These are phyloP conservation scores for Eupithecia pulchellata DNA, from an alignment of 2,888 invertebrate genomes.

Conservation along the genomic window DNA sequence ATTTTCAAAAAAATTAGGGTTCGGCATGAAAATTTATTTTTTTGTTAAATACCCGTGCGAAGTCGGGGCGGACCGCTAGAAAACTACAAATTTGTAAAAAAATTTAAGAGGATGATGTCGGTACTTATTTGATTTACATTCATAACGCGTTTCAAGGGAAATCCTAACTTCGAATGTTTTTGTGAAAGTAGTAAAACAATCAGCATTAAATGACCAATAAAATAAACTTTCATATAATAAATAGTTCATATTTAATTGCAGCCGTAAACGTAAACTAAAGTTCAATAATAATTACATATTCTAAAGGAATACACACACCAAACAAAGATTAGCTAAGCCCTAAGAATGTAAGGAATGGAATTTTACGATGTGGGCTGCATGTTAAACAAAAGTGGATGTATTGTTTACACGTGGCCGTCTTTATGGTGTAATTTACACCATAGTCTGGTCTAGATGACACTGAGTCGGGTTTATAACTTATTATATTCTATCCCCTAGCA, in stretches of 20 bases:
- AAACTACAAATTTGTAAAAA: too few species aligned
- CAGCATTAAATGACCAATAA: slow-evolving; percentile 1
- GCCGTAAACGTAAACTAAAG: slow-evolving; percentile 9
- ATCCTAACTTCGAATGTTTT: too few species aligned
- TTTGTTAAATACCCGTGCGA: too few species aligned
- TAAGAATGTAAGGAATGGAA: slow-evolving; percentile 25
- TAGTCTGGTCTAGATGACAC: background rate
- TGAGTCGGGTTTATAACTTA: too few species aligned
- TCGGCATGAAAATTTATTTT: too few species aligned
- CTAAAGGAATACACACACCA: background rate
- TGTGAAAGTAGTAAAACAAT: slow-evolving; percentile 1
- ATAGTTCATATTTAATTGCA: background rate
- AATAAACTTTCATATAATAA: background rate
- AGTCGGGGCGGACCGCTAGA: too few species aligned
- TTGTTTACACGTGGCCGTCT: slow-evolving; percentile 18
- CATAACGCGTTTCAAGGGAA: too few species aligned
- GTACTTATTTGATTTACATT: too few species aligned
- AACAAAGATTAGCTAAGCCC: slow-evolving; percentile 29
- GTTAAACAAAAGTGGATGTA: slow-evolving; percentile 22
- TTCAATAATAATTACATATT: slow-evolving; percentile 12
- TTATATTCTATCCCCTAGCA: too few species aligned
- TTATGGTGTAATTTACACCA: slow-evolving; percentile 20
- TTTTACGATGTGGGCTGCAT: slow-evolving; percentile 32
- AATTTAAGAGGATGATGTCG: too few species aligned
- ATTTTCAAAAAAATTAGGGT: too few species aligned